A percentile compares a stretch with the other conserved stretches of the same genome.
phyloP scores from a whole-genome alignment of 2,113 vertebrate species.

The Triplophysa tibetana region DNA sequence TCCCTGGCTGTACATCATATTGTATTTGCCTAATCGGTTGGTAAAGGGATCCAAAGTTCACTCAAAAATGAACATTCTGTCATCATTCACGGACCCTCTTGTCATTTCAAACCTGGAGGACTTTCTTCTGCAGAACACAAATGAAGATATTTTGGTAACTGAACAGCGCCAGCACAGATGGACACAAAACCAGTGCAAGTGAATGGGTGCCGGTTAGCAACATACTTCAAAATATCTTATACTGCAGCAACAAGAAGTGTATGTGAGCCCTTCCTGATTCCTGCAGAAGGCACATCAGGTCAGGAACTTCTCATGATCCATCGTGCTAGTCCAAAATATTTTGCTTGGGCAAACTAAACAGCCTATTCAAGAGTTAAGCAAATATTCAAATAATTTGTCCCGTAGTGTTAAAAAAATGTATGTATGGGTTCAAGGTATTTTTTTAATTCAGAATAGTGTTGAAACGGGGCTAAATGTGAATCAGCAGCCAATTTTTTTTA shows the following conservation, averaged over 20 bases:
- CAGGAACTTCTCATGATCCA: neutral
- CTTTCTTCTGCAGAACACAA: neutral
- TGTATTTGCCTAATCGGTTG: neutral
- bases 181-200: too few species aligned
- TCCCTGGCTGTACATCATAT: neutral
- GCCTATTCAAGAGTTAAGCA: neutral
- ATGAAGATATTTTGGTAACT: neutral
- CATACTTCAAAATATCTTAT: neutral
- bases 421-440: neutral
- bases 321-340: neutral
- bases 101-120: too few species aligned
- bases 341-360: neutral
- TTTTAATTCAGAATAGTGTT: neutral
- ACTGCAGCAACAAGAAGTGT: neutral
- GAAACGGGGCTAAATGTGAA: neutral
- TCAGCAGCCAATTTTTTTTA: neutral
- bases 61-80: too few species aligned
- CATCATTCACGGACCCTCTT: too few species aligned
- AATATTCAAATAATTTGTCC: neutral
- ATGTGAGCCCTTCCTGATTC: neutral
- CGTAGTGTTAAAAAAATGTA: neutral
- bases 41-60: neutral
- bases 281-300: conserved; percentile 2
- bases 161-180: too few species aligned
- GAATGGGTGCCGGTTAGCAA: too few species aligned